Conservation (phyloP, 1,140 invertebrate species). For the Meloidogyne chitwoodi region DNA sequence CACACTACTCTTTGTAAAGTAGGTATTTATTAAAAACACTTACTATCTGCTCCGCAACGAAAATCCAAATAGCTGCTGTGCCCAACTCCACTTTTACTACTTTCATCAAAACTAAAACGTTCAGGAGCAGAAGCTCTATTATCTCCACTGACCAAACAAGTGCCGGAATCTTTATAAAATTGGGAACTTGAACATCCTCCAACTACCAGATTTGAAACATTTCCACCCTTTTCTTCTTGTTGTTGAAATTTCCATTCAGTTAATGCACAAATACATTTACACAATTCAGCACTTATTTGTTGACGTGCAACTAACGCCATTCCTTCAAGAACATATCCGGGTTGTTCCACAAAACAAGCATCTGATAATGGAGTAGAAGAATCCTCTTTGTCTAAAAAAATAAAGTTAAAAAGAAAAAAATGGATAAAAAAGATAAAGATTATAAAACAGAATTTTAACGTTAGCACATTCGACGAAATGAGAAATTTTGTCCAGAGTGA, state of each 20-base stretch:
- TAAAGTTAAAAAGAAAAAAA: background rate
- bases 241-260: conserved; percentile 40
- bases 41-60: conserved; percentile 43
- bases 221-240: background rate
- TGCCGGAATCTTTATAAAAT: conserved; percentile 53
- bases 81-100: conserved; percentile 9
- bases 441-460: background rate
- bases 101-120: conserved; percentile 44
- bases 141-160: conserved; percentile 54
- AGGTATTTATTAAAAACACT: too few species aligned
- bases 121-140: conserved; percentile 54
- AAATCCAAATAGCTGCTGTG: conserved; percentile 55
- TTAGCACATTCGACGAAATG: background rate
- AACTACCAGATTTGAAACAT: background rate
- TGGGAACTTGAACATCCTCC: conserved; percentile 24
- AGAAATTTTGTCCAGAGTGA: background rate
- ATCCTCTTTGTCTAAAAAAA: background rate
- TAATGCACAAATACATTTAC: conserved; percentile 56
- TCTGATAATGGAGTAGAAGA: conserved; percentile 32
- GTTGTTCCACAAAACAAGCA: conserved; percentile 54
- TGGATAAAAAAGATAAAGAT: background rate
- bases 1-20: background rate
- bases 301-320: conserved; percentile 40
- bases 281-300: conserved; percentile 39
- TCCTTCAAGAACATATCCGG: conserved; percentile 54